A percentile compares a stretch with the other conserved stretches of the same genome.
Evolutionary conservation across 2,888 invertebrate genomes (phyloP).

Genomic region (Plagiodera versicolora): DNA sequence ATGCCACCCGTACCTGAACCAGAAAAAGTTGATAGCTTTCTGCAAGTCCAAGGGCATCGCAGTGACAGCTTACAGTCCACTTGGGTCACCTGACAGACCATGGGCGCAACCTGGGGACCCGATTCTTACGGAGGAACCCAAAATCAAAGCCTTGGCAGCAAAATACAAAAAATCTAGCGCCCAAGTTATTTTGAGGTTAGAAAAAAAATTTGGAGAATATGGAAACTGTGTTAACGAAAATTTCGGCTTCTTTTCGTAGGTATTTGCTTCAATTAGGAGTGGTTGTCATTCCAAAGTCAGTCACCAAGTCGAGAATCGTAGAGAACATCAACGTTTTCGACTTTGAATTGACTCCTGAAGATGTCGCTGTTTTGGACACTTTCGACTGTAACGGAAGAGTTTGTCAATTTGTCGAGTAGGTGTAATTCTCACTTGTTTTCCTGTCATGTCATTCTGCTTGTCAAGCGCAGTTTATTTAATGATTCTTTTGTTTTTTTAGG

Average conservation of each 20-base stretch:
- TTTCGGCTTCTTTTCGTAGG: slow-evolving; percentile 45
- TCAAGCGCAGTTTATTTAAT: not conserved
- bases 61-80: slow-evolving; percentile 81
- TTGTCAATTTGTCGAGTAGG: slow-evolving; percentile 64
- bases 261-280: slow-evolving; percentile 67
- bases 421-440: not conserved
- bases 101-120: slow-evolving; percentile 77
- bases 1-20: slow-evolving; percentile 78
- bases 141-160: slow-evolving; percentile 63
- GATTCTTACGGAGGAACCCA: slow-evolving; percentile 71
- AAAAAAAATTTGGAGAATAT: no score
- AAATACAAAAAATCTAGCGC: slow-evolving; percentile 70
- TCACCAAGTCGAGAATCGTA: slow-evolving; percentile 67
- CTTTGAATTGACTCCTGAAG: slow-evolving; percentile 69
- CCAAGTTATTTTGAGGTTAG: slow-evolving; percentile 70
- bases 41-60: slow-evolving; percentile 68
- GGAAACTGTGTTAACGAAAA: no score
- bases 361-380: slow-evolving; percentile 64
- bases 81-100: slow-evolving; percentile 85
- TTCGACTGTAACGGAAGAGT: slow-evolving; percentile 67
- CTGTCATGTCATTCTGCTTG: not conserved
- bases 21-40: slow-evolving; percentile 68
- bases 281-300: slow-evolving; percentile 80
- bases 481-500: slow-evolving; percentile 16
- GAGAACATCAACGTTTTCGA: slow-evolving; percentile 73